Evolutionary conservation across 2,888 invertebrate species (phyloP).

Genomic region (Holacanthella duospinosa): DNA sequence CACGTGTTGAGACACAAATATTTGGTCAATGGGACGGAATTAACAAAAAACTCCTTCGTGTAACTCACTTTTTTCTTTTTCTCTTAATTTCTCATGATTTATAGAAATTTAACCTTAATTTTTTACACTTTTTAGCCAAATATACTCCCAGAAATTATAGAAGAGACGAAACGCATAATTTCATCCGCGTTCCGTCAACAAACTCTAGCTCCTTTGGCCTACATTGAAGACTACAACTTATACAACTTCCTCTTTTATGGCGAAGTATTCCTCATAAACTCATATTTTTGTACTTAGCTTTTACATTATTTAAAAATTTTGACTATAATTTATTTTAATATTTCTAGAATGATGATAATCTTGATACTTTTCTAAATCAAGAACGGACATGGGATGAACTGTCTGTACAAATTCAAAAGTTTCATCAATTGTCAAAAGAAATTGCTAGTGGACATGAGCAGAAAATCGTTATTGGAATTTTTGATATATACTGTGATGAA

Average conservation of each 20-base stretch:
- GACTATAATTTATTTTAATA: not conserved
- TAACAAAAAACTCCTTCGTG: slow-evolving; percentile 5
- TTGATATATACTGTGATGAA: slow-evolving; percentile 69
- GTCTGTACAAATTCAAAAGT: slow-evolving; percentile 44
- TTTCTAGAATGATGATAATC: slow-evolving; percentile 50
- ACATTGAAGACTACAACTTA: slow-evolving; percentile 23
- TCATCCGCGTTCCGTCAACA: slow-evolving; percentile 57
- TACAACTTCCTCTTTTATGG: slow-evolving; percentile 30
- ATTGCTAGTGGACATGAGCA: slow-evolving; percentile 49
- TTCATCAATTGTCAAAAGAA: slow-evolving; percentile 45
- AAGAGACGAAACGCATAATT: slow-evolving; percentile 53
- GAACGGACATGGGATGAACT: slow-evolving; percentile 46
- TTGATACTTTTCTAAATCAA: slow-evolving; percentile 57
- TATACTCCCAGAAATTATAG: slow-evolving; percentile 59
- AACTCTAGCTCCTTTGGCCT: slow-evolving; percentile 53
- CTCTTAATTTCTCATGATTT: not conserved
- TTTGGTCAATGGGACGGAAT: slow-evolving; percentile 33
- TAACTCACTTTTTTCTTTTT: not conserved
- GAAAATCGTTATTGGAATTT: slow-evolving; percentile 68
- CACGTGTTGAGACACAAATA: slow-evolving; percentile 63
- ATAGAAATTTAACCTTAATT: not conserved
- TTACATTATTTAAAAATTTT: not conserved
- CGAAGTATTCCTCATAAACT: slow-evolving; percentile 17
- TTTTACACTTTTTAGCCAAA: slow-evolving; percentile 54
- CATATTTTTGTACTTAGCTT: no score